Percentiles rank a stretch among this genome's conserved stretches.
phyloP scores from a whole-genome alignment of 2,113 vertebrate species.

The Cebidichthys violaceus region DNA sequence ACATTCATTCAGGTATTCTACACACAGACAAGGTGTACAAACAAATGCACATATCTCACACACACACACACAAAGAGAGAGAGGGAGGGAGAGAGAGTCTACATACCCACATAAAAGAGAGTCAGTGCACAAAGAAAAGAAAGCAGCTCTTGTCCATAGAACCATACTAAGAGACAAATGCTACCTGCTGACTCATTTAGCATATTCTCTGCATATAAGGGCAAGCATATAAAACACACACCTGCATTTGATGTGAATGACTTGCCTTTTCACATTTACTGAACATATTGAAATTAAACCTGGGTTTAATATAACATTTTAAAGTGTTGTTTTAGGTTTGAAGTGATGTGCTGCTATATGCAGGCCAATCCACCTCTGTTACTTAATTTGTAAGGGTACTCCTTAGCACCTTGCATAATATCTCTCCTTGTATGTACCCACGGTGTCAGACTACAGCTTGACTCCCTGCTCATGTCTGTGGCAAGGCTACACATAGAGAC shows the following conservation, averaged over 20 bases:
- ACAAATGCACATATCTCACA: constrained; percentile 33
- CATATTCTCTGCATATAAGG: neutral
- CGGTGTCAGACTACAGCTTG: neutral
- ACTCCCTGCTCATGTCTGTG: neutral
- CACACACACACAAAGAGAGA: neutral
- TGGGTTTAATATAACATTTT: neutral
- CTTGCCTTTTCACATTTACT: neutral
- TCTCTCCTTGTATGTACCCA: neutral
- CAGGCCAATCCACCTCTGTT: neutral
- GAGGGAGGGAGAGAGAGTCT: neutral
- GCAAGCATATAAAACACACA: neutral
- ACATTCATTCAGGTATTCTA: constrained; percentile 54
- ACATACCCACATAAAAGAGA: constrained; percentile 7
- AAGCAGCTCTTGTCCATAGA: neutral
- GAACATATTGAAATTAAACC: neutral
- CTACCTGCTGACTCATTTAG: neutral
- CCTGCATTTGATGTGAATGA: neutral
- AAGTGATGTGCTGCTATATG: neutral
- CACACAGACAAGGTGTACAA: constrained; percentile 43
- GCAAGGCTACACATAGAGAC: neutral
- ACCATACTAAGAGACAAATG: neutral
- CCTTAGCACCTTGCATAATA: neutral
- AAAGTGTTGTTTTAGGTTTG: neutral
- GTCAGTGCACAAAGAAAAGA: neutral
- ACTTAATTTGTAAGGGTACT: neutral